Evolutionary conservation across 2,797 vertebrate species (phyloP).

Genomic region (Acanthopagrus latus): DNA sequence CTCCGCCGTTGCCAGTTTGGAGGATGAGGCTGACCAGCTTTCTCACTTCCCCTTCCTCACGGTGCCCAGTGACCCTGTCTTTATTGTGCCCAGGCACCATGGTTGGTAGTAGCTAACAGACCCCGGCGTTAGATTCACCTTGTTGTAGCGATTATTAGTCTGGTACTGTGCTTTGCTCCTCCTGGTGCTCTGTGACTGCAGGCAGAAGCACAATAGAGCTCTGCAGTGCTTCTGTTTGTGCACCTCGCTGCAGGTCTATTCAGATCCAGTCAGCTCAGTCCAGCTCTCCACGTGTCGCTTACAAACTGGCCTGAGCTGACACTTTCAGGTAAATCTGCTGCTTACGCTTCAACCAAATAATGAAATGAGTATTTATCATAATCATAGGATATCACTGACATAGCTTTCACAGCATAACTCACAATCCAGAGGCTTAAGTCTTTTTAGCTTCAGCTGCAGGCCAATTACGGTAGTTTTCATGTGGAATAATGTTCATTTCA

Average conservation of each 20-base stretch:
- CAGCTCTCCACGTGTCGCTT: slow-evolving; percentile 33
- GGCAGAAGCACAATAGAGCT: slow-evolving; percentile 31
- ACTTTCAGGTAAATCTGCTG: slow-evolving; percentile 53
- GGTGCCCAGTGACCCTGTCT: slow-evolving; percentile 86
- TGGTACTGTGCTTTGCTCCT: slow-evolving; percentile 55
- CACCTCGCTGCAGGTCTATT: slow-evolving; percentile 57
- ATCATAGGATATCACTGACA: slow-evolving; percentile 38
- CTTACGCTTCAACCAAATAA: slow-evolving; percentile 30
- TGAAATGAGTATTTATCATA: slow-evolving; percentile 37
- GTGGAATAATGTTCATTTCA: slow-evolving; percentile 41
- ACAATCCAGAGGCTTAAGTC: slow-evolving; percentile 28
- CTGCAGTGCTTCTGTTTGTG: slow-evolving; percentile 56
- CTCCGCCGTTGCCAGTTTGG: slow-evolving; percentile 90
- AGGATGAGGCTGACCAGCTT: slow-evolving; percentile 91
- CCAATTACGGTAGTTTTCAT: slow-evolving; percentile 32
- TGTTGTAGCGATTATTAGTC: slow-evolving; percentile 64
- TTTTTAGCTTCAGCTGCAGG: slow-evolving; percentile 35
- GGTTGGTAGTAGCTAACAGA: slow-evolving; percentile 86
- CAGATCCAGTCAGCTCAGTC: slow-evolving; percentile 45
- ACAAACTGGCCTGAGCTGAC: slow-evolving; percentile 38
- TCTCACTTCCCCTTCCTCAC: slow-evolving; percentile 92
- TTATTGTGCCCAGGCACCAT: slow-evolving; percentile 90
- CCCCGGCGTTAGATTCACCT: slow-evolving; percentile 39
- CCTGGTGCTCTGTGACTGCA: slow-evolving; percentile 52
- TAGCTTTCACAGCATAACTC: slow-evolving; percentile 23